Conservation (phyloP, 2,888 invertebrate species). For the Neoascia interrupta region DNA sequence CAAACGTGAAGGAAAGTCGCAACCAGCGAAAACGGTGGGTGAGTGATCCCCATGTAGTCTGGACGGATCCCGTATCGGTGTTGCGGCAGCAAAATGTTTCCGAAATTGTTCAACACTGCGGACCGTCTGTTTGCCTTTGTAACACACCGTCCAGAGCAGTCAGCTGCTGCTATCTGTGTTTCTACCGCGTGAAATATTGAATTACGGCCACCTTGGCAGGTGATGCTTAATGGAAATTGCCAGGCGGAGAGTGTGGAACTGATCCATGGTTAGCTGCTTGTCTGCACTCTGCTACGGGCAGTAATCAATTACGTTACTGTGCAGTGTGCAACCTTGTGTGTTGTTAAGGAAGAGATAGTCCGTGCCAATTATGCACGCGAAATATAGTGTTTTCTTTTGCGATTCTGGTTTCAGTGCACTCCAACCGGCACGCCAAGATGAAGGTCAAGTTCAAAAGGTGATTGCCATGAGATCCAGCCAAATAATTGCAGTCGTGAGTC, state of each 20-base stretch:
- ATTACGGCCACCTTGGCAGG: constrained; percentile 68
- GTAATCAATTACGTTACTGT: constrained; percentile 68
- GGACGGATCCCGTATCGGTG: too few species aligned
- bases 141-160: neutral
- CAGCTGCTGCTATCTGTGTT: constrained; percentile 44
- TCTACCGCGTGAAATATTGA: constrained; percentile 68
- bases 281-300: constrained; percentile 68
- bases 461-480: constrained; percentile 42
- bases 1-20: neutral
- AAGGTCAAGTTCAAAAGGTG: constrained; percentile 69
- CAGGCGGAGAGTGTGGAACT: constrained; percentile 69
- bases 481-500: neutral
- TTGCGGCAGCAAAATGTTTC: constrained; percentile 55
- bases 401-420: constrained; percentile 29
- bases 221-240: constrained; percentile 68
- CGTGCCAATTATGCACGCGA: constrained; percentile 18
- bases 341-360: constrained; percentile 36
- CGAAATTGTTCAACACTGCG: constrained; percentile 56
- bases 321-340: constrained; percentile 9
- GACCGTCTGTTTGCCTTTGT: constrained; percentile 21
- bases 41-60: constrained; percentile 4
- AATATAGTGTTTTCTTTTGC: constrained; percentile 26
- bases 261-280: constrained; percentile 69
- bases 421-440: constrained; percentile 39
- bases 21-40: neutral